Evolutionary conservation across 2,888 invertebrate species (phyloP), one percentile per base, ranked within the genome.

Genomic region (Neuroscelio doddi): DNA sequence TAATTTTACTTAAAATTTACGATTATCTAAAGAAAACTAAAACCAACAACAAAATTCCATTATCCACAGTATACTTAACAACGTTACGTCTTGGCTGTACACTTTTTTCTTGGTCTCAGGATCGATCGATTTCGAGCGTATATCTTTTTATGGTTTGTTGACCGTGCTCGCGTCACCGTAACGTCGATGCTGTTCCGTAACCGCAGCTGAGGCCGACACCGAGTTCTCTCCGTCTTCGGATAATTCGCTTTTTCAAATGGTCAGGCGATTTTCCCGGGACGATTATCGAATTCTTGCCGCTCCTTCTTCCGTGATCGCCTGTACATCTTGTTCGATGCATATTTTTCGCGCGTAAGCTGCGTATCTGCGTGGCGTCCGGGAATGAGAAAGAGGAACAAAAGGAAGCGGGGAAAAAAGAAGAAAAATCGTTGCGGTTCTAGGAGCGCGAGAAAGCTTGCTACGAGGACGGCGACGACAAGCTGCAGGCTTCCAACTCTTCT

Each of bases 71-170:
- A 10, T 9, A 30, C 9, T 32, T 10, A 32, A 32, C 32, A 4
- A 32, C 32, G 9, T 32, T 32, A n/a, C 10, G 2, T 32, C 7
- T 14, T 14, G n/a, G 12, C 7, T 14, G 12, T 14, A 14, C 14
- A 15, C 1, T 36, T 36, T 36, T 36, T 36, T 36, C 8, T n/a
- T 14, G 1, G 15, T 10, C 15, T 7, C 14, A 2, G 21, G 41
- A 26, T 47, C 61, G 49, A 65, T 61, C 56, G 57, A 34, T 61
- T 61, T 44, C 38, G 38, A 57, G 10, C 36, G 57, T 49, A 32
- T 53, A 58, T 47, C 53, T 62, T 66, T 57, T 62, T 58, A 62
- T 63, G 66, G 51, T 62, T 66, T 66, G 62, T 66, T 66, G 62
- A 58, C 49, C 66, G 47, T 66, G 58, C 44, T 55, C 66, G 53